These are phyloP conservation scores for Dicycla oo DNA, from an alignment of 2,888 invertebrate genomes.

Conservation along the genomic window DNA sequence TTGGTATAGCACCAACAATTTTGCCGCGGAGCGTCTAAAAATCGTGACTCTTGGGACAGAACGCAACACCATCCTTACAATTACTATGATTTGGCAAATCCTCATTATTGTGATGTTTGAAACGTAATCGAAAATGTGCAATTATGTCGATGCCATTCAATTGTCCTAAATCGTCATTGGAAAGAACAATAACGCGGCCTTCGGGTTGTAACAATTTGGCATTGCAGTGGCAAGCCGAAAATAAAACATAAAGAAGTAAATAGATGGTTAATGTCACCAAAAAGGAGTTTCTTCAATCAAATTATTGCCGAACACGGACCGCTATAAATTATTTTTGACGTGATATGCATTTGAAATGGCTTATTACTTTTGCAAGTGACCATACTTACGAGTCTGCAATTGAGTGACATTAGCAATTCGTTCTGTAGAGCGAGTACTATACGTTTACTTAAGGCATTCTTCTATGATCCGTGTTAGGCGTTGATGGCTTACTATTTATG, in stretches of 20 bases:
- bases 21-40: slow-evolving; percentile 65
- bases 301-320: slow-evolving; percentile 24
- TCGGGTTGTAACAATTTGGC: slow-evolving; percentile 61
- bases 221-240: slow-evolving; percentile 29
- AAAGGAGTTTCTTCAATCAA: slow-evolving; percentile 39
- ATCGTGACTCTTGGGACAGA: slow-evolving; percentile 82
- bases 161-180: slow-evolving; percentile 80
- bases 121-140: slow-evolving; percentile 82
- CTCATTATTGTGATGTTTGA: slow-evolving; percentile 77
- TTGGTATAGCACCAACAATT: slow-evolving; percentile 66
- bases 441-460: slow-evolving; percentile 46
- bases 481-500: slow-evolving; percentile 60
- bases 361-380: slow-evolving; percentile 49
- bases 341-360: slow-evolving; percentile 52
- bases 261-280: slow-evolving; percentile 39
- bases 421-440: slow-evolving; percentile 44
- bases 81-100: slow-evolving; percentile 81
- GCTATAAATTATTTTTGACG: slow-evolving; percentile 44
- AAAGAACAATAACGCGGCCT: slow-evolving; percentile 78
- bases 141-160: slow-evolving; percentile 82
- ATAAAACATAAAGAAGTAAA: slow-evolving; percentile 36
- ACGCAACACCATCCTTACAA: slow-evolving; percentile 73
- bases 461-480: slow-evolving; percentile 42
- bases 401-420: slow-evolving; percentile 61
- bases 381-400: slow-evolving; percentile 42